These are phyloP conservation scores for Diglossa cyanea DNA, from an alignment of 2,797 vertebrate genomes.

Conservation along the genomic window DNA sequence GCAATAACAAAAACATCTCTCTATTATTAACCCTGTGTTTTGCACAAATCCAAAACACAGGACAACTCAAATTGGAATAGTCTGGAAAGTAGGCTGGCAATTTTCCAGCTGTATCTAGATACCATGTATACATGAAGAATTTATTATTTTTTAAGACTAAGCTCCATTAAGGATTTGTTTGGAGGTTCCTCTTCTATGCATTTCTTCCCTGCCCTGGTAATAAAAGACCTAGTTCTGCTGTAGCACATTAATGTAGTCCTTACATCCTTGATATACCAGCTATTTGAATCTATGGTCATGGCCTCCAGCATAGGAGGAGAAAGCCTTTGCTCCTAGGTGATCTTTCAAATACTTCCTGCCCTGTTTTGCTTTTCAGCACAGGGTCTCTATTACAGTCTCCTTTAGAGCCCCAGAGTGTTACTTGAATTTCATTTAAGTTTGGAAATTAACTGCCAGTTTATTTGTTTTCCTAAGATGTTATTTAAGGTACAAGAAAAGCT, in stretches of 20 bases:
- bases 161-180: neutral
- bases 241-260: neutral
- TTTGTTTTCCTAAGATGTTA: neutral
- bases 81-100: neutral
- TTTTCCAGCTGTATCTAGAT: neutral
- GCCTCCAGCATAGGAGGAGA: neutral
- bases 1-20: neutral
- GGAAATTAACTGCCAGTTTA: neutral
- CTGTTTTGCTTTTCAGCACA: neutral
- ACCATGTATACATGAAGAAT: neutral
- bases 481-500: neutral
- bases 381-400: neutral
- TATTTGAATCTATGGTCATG: neutral
- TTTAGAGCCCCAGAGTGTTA: neutral
- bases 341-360: fast-evolving
- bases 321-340: neutral
- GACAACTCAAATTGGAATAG: neutral
- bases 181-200: neutral
- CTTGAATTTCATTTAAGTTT: neutral
- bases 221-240: neutral
- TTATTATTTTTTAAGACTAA: neutral
- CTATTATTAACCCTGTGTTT: neutral
- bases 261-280: neutral
- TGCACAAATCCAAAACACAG: neutral
- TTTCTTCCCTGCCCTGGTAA: neutral